A percentile compares a stretch with the other conserved stretches of the same genome.
Conservation (phyloP, 2,888 invertebrate species). For the Prenolepis imparis region DNA sequence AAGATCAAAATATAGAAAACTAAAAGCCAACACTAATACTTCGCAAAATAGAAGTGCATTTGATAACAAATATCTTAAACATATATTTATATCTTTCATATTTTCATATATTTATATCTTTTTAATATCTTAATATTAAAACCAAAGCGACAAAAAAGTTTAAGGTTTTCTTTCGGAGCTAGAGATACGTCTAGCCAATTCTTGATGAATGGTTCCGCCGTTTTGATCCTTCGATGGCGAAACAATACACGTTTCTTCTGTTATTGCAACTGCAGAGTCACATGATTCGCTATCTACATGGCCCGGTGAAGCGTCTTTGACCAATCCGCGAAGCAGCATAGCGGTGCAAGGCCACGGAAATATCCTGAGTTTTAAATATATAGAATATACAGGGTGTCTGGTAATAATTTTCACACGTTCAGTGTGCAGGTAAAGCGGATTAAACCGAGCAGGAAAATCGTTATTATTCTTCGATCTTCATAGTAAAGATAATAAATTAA, state of each 20-base stretch:
- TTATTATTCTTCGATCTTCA: no score
- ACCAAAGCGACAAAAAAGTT: background rate
- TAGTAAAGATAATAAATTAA: no score
- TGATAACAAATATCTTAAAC: background rate
- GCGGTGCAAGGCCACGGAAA: conserved; percentile 91
- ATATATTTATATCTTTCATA: no score
- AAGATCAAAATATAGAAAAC: background rate
- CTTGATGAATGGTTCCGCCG: conserved; percentile 80
- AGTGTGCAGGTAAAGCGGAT: no score
- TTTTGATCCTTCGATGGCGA: conserved; percentile 78
- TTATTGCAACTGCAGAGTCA: background rate
- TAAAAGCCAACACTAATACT: background rate
- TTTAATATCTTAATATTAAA: background rate
- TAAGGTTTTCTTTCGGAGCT: conserved; percentile 85
- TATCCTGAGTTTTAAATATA: conserved; percentile 87
- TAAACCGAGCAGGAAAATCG: no score
- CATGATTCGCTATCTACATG: background rate
- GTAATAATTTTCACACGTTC: no score
- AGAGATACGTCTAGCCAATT: conserved; percentile 83
- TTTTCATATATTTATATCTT: no score
- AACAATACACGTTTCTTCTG: conserved; percentile 57
- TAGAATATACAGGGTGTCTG: background rate
- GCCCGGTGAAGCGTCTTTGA: conserved; percentile 88
- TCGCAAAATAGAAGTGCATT: background rate
- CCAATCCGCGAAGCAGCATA: conserved; percentile 89